Evolutionary conservation across 2,888 invertebrate species (phyloP).

Genomic region (Tipula unca): DNA sequence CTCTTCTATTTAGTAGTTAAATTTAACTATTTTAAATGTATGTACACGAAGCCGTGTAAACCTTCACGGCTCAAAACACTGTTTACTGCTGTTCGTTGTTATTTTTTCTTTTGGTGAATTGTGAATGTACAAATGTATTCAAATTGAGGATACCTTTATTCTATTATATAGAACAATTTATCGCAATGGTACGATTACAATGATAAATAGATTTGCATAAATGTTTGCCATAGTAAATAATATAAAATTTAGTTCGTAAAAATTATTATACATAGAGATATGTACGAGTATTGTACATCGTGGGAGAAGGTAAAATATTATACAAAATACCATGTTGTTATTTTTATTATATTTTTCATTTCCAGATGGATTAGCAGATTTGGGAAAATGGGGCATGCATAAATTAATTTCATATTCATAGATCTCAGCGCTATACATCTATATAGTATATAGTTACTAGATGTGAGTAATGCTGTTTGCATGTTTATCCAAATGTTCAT

Average conservation of each 20-base stretch:
- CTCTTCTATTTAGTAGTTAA: neutral
- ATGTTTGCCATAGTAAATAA: neutral
- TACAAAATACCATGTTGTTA: neutral
- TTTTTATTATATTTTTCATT: neutral
- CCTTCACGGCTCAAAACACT: neutral
- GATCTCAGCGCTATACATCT: neutral
- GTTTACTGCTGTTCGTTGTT: no score
- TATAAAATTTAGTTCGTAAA: neutral
- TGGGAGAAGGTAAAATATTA: neutral
- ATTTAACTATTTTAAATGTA: neutral
- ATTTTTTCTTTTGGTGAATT: neutral
- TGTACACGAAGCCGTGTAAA: neutral
- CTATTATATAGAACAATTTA: neutral
- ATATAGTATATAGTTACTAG: no score
- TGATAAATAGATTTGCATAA: constrained; percentile 4
- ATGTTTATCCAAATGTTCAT: neutral
- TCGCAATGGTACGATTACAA: neutral
- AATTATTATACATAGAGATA: neutral
- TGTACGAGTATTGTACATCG: neutral
- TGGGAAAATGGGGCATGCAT: neutral
- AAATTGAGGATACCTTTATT: constrained; percentile 14
- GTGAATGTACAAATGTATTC: neutral
- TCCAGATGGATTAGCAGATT: neutral
- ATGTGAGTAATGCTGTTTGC: neutral
- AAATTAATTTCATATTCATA: neutral